A percentile compares a stretch with the other conserved stretches of the same genome.
phyloP scores from a whole-genome alignment of 2,888 invertebrate genomes.

The Colostygia pectinataria region DNA sequence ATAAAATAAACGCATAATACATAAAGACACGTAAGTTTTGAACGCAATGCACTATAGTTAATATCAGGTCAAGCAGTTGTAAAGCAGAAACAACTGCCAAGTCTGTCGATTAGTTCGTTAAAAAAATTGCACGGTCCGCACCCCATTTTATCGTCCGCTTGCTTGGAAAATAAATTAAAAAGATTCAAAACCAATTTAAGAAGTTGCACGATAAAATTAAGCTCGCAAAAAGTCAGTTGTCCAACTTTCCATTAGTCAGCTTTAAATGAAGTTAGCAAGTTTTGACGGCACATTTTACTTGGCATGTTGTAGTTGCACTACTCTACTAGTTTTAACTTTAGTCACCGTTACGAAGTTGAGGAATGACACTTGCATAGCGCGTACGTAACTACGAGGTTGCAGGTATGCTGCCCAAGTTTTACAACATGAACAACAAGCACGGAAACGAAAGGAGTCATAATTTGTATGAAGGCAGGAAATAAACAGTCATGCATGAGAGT shows the following conservation, averaged over 20 bases:
- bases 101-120: constrained; percentile 22
- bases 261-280: constrained; percentile 37
- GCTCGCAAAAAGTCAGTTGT: constrained; percentile 34
- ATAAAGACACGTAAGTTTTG: neutral
- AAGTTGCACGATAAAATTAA: constrained; percentile 32
- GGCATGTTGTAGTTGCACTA: constrained; percentile 33
- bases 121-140: constrained; percentile 20
- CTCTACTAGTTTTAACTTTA: constrained; percentile 32
- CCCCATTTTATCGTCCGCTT: constrained; percentile 13
- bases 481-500: too few species aligned
- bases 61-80: constrained; percentile 12
- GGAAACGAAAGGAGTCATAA: neutral
- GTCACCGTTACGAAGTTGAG: constrained; percentile 31
- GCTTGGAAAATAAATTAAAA: constrained; percentile 20
- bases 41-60: constrained; percentile 10
- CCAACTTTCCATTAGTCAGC: constrained; percentile 34
- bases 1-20: neutral
- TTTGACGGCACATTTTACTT: constrained; percentile 39
- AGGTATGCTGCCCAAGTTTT: constrained; percentile 30
- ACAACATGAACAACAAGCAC: constrained; percentile 21
- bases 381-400: constrained; percentile 30
- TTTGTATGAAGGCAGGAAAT: constrained; percentile 8
- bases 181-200: constrained; percentile 28
- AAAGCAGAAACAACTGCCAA: constrained; percentile 23
- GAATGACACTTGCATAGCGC: constrained; percentile 37